These are phyloP conservation scores for Ophioninae sp. DNA, from an alignment of 2,888 invertebrate species.

Conservation along the genomic window DNA sequence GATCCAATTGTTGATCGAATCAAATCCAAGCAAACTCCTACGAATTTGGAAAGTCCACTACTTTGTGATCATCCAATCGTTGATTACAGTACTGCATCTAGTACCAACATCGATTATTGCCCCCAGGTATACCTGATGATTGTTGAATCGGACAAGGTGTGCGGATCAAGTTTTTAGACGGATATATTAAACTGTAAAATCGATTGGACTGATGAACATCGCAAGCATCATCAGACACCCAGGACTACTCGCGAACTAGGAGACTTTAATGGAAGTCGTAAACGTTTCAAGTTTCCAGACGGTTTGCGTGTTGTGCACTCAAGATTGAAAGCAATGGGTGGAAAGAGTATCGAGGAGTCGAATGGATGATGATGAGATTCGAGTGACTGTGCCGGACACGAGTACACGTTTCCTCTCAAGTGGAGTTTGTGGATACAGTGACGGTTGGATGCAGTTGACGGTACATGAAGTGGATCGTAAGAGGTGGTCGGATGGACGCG, in stretches of 20 bases:
- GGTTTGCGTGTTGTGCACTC: constrained; percentile 9
- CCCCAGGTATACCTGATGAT: too few relatives aligned
- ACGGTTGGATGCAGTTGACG: constrained; percentile 2
- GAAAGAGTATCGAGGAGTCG: constrained; percentile 2
- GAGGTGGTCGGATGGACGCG: neutral
- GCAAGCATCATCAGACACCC: neutral
- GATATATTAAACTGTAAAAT: too few relatives aligned
- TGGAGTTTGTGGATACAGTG: constrained; percentile 37
- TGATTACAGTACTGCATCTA: too few relatives aligned
- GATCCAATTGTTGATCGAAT: too few relatives aligned
- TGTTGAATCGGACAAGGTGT: too few relatives aligned
- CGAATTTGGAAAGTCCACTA: too few relatives aligned
- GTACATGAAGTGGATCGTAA: constrained; percentile 19
- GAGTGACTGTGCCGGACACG: constrained; percentile 10
- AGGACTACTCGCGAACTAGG: neutral
- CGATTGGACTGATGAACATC: neutral
- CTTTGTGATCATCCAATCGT: too few relatives aligned
- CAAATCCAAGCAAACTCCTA: too few relatives aligned
- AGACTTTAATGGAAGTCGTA: neutral
- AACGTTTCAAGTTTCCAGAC: constrained; percentile 18
- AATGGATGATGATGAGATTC: neutral
- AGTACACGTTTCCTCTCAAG: constrained; percentile 25
- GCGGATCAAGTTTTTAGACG: too few relatives aligned
- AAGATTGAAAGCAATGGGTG: constrained; percentile 9
- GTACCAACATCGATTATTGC: too few relatives aligned